Evolutionary conservation across 2,888 invertebrate species (phyloP).

Genomic region (Cremastobaeus sp.): DNA sequence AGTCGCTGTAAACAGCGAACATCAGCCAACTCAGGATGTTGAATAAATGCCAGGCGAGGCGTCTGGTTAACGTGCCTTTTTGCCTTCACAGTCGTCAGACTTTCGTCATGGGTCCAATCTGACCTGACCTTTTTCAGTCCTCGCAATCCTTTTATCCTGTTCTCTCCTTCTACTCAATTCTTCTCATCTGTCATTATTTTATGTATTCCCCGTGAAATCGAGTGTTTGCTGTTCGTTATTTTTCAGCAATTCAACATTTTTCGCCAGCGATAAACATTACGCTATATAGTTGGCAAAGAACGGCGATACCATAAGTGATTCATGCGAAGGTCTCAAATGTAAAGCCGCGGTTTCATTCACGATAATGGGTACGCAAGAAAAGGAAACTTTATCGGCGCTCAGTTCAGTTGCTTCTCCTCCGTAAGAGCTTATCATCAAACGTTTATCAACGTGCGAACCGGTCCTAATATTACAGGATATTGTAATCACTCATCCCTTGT

Average conservation of each 20-base stretch:
- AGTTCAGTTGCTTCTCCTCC: constrained; percentile 31
- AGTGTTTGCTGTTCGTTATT: constrained; percentile 8
- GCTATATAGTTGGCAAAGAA: too few relatives aligned
- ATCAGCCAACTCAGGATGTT: constrained; percentile 52
- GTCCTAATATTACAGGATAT: constrained; percentile 46
- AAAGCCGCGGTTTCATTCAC: constrained; percentile 37
- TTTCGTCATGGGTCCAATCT: constrained; percentile 59
- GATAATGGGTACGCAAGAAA: constrained; percentile 38
- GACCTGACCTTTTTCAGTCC: constrained; percentile 56
- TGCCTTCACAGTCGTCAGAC: constrained; percentile 37
- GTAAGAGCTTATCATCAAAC: constrained; percentile 52
- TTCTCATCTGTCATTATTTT: too few relatives aligned
- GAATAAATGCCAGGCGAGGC: constrained; percentile 58
- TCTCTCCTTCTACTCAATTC: neutral
- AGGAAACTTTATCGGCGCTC: constrained; percentile 30
- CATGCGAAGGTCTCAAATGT: neutral
- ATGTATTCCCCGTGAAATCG: too few relatives aligned
- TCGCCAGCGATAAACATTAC: too few relatives aligned
- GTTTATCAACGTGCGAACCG: constrained; percentile 58
- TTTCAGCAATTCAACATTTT: too few relatives aligned
- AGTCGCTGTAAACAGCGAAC: constrained; percentile 48
- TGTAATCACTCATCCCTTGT: constrained; percentile 47
- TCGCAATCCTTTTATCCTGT: constrained; percentile 9
- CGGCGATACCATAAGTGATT: too few relatives aligned
- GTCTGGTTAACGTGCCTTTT: constrained; percentile 62